Evolutionary conservation across 1,140 invertebrate genomes (phyloP).

Genomic region (Bombus waltoni): DNA sequence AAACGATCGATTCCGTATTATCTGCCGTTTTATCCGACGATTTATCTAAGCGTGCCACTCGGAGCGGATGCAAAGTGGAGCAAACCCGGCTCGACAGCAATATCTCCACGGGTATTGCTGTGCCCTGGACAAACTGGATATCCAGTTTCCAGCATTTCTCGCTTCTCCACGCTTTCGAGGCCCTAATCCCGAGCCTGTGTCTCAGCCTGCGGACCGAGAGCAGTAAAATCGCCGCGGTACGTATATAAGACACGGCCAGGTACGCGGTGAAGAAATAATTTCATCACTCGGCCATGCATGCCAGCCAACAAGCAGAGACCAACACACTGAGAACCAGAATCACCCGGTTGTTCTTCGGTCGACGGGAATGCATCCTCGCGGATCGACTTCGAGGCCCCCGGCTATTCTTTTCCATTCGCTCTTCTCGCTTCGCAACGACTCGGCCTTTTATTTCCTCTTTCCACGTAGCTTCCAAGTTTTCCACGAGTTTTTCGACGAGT

Average conservation of each 20-base stretch:
- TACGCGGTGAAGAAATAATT: constrained; percentile 57
- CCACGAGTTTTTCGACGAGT: not conserved
- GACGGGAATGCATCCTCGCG: constrained; percentile 32
- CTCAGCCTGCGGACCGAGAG: constrained; percentile 27
- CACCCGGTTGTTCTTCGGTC: constrained; percentile 11
- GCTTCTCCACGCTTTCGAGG: constrained; percentile 66
- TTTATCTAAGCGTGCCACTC: constrained; percentile 55
- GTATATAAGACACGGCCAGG: constrained; percentile 19
- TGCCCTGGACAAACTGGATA: constrained; percentile 68
- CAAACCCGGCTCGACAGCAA: constrained; percentile 46
- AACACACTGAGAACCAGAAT: constrained; percentile 14
- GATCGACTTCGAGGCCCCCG: constrained; percentile 1
- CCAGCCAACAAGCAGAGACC: not conserved
- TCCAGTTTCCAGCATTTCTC: constrained; percentile 72
- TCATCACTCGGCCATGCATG: constrained; percentile 17
- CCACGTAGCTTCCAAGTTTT: not conserved
- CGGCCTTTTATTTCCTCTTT: not conserved
- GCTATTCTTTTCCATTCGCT: constrained; percentile 1
- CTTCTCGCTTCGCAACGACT: not conserved
- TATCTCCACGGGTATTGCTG: constrained; percentile 66
- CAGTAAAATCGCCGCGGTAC: constrained; percentile 50
- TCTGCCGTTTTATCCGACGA: constrained; percentile 65
- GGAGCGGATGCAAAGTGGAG: constrained; percentile 65
- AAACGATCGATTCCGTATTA: constrained; percentile 63
- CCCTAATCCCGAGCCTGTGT: constrained; percentile 57